A percentile compares a stretch with the other conserved stretches of the same genome.
Evolutionary conservation across 2,113 vertebrate species (phyloP).

Genomic region (Perca schrenkii): DNA sequence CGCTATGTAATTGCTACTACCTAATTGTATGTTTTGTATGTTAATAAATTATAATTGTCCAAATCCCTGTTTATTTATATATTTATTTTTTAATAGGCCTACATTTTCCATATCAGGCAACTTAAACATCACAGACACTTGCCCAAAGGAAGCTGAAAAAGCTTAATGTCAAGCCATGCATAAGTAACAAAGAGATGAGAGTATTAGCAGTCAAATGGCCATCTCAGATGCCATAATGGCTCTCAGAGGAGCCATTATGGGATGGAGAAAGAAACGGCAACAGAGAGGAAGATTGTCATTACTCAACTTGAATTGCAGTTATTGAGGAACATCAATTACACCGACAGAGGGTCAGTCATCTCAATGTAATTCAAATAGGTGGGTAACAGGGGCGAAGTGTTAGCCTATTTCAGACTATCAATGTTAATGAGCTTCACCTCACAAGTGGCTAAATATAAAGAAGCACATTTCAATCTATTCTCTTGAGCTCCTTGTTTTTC

Average conservation of each 20-base stretch:
- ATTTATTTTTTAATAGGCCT: no score
- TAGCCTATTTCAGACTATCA: constrained; percentile 49
- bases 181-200: constrained; percentile 67
- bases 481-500: neutral
- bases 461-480: constrained; percentile 4
- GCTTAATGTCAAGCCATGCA: neutral
- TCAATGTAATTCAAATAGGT: constrained; percentile 48
- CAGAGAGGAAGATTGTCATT: constrained; percentile 54
- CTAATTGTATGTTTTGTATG: no score
- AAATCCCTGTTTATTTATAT: no score
- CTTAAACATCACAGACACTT: no score
- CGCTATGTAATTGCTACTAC: no score
- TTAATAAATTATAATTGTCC: no score
- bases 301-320: constrained; percentile 73
- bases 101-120: no score
- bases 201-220: constrained; percentile 53
- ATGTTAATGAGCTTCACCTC: constrained; percentile 53
- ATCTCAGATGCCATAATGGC: constrained; percentile 64
- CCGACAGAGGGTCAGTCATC: constrained; percentile 41
- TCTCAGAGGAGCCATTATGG: constrained; percentile 75
- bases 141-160: no score
- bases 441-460: constrained; percentile 38
- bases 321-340: constrained; percentile 69
- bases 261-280: constrained; percentile 46
- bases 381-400: constrained; percentile 37